These are phyloP conservation scores for Galaxias olidus DNA, from an alignment of 2,797 vertebrate species.

Conservation along the genomic window DNA sequence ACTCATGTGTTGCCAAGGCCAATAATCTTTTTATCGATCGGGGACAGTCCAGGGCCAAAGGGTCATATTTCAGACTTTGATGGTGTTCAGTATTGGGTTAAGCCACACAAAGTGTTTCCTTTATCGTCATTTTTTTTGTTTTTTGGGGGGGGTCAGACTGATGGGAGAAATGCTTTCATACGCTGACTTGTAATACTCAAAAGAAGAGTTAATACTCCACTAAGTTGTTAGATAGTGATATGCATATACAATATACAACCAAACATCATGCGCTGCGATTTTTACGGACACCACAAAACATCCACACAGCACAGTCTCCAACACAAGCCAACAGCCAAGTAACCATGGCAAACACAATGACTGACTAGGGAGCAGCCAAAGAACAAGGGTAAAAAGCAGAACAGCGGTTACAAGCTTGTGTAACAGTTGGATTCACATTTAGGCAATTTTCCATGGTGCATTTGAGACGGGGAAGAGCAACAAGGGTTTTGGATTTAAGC, in stretches of 20 bases:
- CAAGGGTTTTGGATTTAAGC: conserved; percentile 27
- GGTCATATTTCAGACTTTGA: conserved; percentile 43
- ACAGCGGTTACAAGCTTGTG: conserved; percentile 17
- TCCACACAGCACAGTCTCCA: background rate
- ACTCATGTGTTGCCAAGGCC: conserved; percentile 61
- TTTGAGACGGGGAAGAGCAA: conserved; percentile 40
- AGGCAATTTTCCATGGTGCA: conserved; percentile 40
- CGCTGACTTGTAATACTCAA: too few species aligned
- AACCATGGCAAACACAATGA: background rate
- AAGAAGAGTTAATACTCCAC: too few species aligned
- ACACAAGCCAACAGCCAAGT: background rate
- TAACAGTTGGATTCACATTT: conserved; percentile 48
- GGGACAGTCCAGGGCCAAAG: conserved; percentile 19
- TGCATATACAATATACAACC: too few species aligned
- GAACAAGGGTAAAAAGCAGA: background rate
- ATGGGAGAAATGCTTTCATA: too few species aligned
- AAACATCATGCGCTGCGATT: background rate
- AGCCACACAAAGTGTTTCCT: conserved; percentile 40
- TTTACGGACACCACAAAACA: background rate
- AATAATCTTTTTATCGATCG: conserved; percentile 68
- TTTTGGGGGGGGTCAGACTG: too few species aligned
- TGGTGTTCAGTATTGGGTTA: conserved; percentile 35
- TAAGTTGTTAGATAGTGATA: too few species aligned
- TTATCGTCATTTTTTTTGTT: background rate
- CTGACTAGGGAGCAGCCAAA: too few species aligned